Evolutionary conservation across 2,113 vertebrate species (phyloP), one percentile per base, ranked within the genome.

Genomic region (Oncorhynchus masou): DNA sequence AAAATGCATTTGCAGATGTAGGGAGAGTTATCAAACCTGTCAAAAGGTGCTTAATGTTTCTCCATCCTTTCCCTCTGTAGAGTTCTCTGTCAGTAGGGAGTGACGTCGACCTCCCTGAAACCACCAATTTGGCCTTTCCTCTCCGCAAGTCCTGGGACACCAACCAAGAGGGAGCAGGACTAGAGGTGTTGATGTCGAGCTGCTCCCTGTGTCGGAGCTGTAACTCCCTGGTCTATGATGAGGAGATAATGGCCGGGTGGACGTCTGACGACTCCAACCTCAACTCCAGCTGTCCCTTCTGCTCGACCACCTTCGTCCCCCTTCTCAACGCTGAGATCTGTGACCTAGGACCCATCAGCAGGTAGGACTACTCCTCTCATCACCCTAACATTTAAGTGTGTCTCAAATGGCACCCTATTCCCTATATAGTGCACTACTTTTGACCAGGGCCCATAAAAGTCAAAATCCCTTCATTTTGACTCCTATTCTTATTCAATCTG

Each of bases 201-300:
- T 98, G 96, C 84, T 96, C 96, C 0, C 86, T 94, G 59, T 98
- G 97, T 75, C 94, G 92, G 0, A 88, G 88, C 81, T 98, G 97
- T 24, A 89, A 94, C 57, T 95, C 91, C 0, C 79, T 98, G 89
- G 96, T 98, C 2, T 97, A 97, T 0, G 97, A 98, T 0, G 96
- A 98, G 87, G 97, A 98, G 90, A 96, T 98, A 84, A 98, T 98
- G 97, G 96, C 97, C 0, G 96, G 96, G 48, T 98, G 97, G 97
- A 95, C 95, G 1, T 95, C 96, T 0, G 97, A 98, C 0, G 96
- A 98, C 88, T 98, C 97, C 79, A 98, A 98, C 90, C 96, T 98
- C 73, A 98, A 98, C 88, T 95, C 95, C 3, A 91, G 86, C 19
- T 98, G 97, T 25, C 95, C 97, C 1, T 97, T 96, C 91, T 98